These are phyloP conservation scores for Perodicticus potto DNA, from an alignment of 2,797 vertebrate genomes.

Conservation along the genomic window DNA sequence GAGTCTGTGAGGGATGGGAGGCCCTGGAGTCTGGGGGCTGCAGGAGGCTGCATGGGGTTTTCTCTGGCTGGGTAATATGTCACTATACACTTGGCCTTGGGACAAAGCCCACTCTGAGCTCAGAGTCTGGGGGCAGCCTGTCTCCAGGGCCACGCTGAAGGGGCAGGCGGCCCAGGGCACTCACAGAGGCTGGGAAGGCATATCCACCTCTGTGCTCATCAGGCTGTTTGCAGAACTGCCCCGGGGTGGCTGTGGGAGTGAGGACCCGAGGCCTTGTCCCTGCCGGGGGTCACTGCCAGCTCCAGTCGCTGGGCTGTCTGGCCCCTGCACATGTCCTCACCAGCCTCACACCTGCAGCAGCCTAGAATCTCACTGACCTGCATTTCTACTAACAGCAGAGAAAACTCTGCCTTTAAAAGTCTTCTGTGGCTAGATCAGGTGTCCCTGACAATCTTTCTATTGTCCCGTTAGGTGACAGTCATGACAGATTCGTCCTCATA, in stretches of 20 bases:
- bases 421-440: background rate
- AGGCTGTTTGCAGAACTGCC: background rate
- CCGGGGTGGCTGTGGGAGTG: too few relatives aligned
- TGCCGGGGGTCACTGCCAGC: background rate
- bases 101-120: background rate
- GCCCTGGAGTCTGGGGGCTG: background rate
- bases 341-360: background rate
- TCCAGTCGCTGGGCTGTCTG: background rate
- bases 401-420: background rate
- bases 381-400: too few relatives aligned
- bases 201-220: background rate
- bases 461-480: background rate
- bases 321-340: accelerated
- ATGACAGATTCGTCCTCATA: background rate
- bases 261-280: background rate
- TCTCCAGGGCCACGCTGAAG: background rate
- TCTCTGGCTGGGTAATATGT: background rate
- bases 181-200: background rate
- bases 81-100: background rate
- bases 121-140: background rate
- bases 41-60: background rate
- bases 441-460: background rate
- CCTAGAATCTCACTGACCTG: background rate
- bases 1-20: too few relatives aligned
- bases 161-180: background rate